phyloP scores from a whole-genome alignment of 2,888 invertebrate species.

The Drosophila dives region DNA sequence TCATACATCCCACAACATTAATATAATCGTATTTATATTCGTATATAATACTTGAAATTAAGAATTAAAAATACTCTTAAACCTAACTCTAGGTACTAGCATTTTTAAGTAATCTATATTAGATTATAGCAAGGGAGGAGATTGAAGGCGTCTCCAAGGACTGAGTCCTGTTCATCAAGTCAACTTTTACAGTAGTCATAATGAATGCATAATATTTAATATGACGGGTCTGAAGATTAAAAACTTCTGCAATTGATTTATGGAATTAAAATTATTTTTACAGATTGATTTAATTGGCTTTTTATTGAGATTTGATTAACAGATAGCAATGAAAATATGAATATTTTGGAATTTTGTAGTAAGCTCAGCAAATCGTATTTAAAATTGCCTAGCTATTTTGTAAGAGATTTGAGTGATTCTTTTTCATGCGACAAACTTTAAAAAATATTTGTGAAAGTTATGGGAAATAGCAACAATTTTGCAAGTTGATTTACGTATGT shows the following conservation, averaged over 20 bases:
- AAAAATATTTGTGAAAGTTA: constrained; percentile 73
- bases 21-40: neutral
- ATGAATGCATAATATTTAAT: neutral
- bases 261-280: neutral
- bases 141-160: neutral
- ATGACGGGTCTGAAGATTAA: neutral
- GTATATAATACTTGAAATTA: neutral
- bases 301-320: neutral
- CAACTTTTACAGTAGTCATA: neutral
- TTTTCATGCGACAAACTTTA: constrained; percentile 53
- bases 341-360: neutral
- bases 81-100: neutral
- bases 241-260: neutral
- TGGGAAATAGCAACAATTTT: constrained; percentile 39
- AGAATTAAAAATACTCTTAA: neutral
- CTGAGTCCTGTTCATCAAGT: neutral
- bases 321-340: neutral
- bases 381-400: constrained; percentile 20
- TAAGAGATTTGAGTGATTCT: constrained; percentile 27
- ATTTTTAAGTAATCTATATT: neutral
- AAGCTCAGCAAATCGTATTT: constrained; percentile 1
- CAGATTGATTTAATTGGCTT: neutral
- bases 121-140: neutral
- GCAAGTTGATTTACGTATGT: constrained; percentile 11
- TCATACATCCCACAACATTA: neutral